phyloP scores from a whole-genome alignment of 2,113 vertebrate genomes.

The Ondatra zibethicus region DNA sequence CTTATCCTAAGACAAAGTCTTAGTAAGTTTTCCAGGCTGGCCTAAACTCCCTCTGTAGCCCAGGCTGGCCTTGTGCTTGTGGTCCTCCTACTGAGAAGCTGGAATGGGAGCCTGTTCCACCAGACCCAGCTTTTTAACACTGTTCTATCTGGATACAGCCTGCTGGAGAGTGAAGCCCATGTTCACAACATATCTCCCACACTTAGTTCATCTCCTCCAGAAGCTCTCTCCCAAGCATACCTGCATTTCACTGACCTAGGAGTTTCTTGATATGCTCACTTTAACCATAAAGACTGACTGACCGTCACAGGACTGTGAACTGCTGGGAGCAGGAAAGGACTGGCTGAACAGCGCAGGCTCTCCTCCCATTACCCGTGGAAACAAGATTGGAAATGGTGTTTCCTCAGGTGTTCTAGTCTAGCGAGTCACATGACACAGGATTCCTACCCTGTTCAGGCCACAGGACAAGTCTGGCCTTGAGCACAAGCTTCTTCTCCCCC shows the following conservation, averaged over 20 bases:
- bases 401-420: too few species aligned
- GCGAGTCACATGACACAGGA: background rate
- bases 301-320: too few species aligned
- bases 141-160: background rate
- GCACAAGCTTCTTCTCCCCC: background rate
- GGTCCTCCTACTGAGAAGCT: background rate
- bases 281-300: background rate
- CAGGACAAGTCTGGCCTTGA: background rate
- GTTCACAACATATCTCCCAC: background rate
- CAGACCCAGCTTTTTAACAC: background rate
- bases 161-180: background rate
- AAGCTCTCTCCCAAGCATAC: background rate
- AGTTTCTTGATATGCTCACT: background rate
- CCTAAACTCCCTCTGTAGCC: background rate
- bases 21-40: background rate
- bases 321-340: background rate
- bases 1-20: background rate
- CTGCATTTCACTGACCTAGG: background rate
- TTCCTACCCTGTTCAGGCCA: background rate
- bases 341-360: background rate
- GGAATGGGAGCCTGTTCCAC: background rate
- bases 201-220: background rate
- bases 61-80: background rate
- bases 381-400: background rate
- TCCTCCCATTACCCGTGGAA: too few species aligned